phyloP scores from a whole-genome alignment of 2,113 vertebrate species.

The Dicrurus megarhynchus region DNA sequence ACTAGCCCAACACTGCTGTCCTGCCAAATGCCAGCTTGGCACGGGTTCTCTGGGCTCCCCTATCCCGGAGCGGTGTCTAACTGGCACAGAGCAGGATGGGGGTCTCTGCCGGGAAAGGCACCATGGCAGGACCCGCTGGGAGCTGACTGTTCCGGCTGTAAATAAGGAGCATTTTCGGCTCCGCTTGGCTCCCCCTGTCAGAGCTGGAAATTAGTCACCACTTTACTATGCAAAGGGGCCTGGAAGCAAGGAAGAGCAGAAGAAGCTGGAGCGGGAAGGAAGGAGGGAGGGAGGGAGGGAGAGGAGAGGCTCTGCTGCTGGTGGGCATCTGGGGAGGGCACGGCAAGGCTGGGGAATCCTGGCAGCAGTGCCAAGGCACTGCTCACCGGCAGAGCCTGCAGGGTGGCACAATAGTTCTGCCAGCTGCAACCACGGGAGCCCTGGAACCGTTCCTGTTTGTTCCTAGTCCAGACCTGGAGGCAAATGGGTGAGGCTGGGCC shows the following conservation, averaged over 20 bases:
- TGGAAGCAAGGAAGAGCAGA: slow-evolving; percentile 33
- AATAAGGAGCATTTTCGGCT: slow-evolving; percentile 48
- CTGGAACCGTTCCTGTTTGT: not conserved
- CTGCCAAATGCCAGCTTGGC: not conserved
- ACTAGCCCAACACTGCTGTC: not conserved
- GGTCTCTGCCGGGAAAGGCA: not conserved
- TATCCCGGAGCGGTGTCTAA: accelerated
- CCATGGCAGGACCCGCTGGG: not conserved
- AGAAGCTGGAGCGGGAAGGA: slow-evolving; percentile 21
- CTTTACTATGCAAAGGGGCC: slow-evolving; percentile 64
- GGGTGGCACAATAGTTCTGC: slow-evolving; percentile 50
- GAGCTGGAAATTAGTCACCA: slow-evolving; percentile 68
- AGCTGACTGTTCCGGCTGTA: not conserved
- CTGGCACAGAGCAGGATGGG: not conserved
- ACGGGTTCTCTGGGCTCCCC: not conserved
- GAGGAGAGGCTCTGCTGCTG: not conserved
- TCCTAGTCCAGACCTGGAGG: not conserved
- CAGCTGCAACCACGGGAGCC: slow-evolving; percentile 71
- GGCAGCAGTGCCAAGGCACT: slow-evolving; percentile 71
- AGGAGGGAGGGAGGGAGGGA: slow-evolving; percentile 7
- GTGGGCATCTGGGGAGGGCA: slow-evolving; percentile 71
- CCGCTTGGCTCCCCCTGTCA: slow-evolving; percentile 30
- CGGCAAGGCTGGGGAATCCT: not conserved
- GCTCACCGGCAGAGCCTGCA: slow-evolving; percentile 73
- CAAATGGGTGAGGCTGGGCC: slow-evolving; percentile 79